These are phyloP conservation scores for Telmatherina bonti DNA, from an alignment of 2,797 vertebrate genomes.

Conservation along the genomic window DNA sequence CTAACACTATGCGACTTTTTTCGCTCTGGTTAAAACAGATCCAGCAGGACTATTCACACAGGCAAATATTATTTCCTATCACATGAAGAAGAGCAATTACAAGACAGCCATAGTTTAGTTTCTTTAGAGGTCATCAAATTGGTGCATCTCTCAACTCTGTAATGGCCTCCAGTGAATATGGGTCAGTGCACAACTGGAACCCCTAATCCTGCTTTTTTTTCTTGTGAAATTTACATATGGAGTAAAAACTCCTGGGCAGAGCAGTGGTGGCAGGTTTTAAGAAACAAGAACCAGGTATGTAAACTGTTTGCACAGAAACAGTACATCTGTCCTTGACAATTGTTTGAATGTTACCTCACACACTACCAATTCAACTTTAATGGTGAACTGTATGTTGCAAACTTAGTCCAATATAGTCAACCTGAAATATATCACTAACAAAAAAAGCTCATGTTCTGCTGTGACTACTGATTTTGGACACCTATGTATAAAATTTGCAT, in stretches of 20 bases:
- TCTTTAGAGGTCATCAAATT: conserved; percentile 9
- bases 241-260: not conserved
- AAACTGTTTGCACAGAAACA: not conserved
- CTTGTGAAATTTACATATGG: conserved; percentile 23
- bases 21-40: conserved; percentile 6
- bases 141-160: not conserved
- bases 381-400: not conserved
- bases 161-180: conserved; percentile 45
- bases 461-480: not conserved
- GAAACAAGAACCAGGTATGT: not conserved
- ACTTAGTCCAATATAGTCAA: not conserved
- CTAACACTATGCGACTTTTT: not conserved
- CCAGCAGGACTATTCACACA: conserved; percentile 8
- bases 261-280: conserved; percentile 1
- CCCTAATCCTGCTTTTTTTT: conserved; percentile 33
- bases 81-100: conserved; percentile 47
- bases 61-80: conserved; percentile 25
- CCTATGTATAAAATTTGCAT: too few species aligned
- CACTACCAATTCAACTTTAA: not conserved
- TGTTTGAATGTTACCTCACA: not conserved
- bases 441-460: not conserved
- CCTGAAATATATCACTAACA: not conserved
- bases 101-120: not conserved
- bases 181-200: conserved; percentile 36
- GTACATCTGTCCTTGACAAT: not conserved